These are phyloP conservation scores for Tychaedon coryphoeus DNA, from an alignment of 2,113 vertebrate genomes.

Conservation along the genomic window DNA sequence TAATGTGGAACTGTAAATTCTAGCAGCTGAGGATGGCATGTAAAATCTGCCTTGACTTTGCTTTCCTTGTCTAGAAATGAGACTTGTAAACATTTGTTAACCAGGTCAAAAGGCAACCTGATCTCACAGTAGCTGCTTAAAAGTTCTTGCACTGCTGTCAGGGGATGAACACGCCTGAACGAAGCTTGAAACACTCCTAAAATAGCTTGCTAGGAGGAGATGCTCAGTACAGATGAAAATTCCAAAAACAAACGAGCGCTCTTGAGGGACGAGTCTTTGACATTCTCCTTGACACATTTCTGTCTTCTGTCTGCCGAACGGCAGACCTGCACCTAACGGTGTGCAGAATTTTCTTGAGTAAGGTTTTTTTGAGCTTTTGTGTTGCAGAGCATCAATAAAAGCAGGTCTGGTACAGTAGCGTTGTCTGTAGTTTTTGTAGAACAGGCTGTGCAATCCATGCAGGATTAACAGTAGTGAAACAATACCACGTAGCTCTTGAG, in stretches of 20 bases:
- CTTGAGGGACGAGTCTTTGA: background rate
- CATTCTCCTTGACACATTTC: slow-evolving; percentile 41
- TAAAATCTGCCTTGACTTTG: background rate
- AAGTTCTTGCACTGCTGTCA: background rate
- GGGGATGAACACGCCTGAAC: background rate
- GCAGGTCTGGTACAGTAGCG: background rate
- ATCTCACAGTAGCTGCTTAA: background rate
- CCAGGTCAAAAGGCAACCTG: background rate
- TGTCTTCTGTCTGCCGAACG: background rate
- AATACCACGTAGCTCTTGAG: background rate
- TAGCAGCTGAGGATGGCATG: background rate
- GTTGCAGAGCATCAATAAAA: background rate
- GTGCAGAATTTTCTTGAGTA: background rate
- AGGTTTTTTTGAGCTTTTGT: background rate
- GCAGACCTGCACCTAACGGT: background rate
- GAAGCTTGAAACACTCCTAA: slow-evolving; percentile 19
- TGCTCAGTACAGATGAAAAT: slow-evolving; percentile 9
- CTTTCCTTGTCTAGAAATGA: slow-evolving; percentile 8
- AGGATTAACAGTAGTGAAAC: background rate
- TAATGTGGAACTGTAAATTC: background rate
- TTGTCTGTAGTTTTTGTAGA: background rate
- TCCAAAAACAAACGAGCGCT: background rate
- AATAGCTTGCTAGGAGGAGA: slow-evolving; percentile 32
- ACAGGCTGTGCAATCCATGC: background rate
- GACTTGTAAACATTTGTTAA: background rate